These are phyloP conservation scores for Microctenopoma lineatum DNA, from an alignment of 2,797 vertebrate genomes.

Conservation along the genomic window DNA sequence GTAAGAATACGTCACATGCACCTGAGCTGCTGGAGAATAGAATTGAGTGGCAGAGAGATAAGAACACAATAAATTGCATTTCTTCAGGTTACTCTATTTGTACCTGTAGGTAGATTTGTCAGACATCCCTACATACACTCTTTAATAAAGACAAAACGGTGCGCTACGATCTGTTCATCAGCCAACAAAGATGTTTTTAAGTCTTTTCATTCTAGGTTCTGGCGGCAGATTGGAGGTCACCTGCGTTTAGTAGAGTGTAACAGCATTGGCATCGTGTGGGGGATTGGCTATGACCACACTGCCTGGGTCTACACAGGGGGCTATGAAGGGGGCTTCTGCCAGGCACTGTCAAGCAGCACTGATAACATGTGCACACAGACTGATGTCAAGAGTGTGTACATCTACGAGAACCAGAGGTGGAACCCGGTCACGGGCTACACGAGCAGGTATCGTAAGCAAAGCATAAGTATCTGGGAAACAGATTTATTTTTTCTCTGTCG, in stretches of 20 bases:
- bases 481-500: background rate
- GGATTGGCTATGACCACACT: slow-evolving; percentile 92
- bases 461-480: background rate
- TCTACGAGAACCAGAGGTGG: slow-evolving; percentile 99
- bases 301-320: slow-evolving; percentile 94
- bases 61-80: background rate
- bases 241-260: slow-evolving; percentile 90
- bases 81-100: slow-evolving; percentile 1
- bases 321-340: slow-evolving; percentile 91
- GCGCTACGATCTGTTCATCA: no score
- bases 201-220: slow-evolving; percentile 79
- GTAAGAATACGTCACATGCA: slow-evolving; percentile 70
- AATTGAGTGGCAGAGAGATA: background rate
- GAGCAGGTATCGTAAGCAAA: slow-evolving; percentile 83
- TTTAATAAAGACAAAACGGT: no score
- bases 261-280: slow-evolving; percentile 92
- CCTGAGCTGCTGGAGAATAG: background rate
- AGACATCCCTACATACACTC: no score
- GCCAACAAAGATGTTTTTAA: no score
- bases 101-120: no score
- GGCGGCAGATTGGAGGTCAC: slow-evolving; percentile 96
- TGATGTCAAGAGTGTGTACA: slow-evolving; percentile 91
- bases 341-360: slow-evolving; percentile 90
- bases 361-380: slow-evolving; percentile 92
- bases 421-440: slow-evolving; percentile 96